Evolutionary conservation across 1,140 invertebrate genomes (phyloP).

Genomic region (Zaprionus vittiger): DNA sequence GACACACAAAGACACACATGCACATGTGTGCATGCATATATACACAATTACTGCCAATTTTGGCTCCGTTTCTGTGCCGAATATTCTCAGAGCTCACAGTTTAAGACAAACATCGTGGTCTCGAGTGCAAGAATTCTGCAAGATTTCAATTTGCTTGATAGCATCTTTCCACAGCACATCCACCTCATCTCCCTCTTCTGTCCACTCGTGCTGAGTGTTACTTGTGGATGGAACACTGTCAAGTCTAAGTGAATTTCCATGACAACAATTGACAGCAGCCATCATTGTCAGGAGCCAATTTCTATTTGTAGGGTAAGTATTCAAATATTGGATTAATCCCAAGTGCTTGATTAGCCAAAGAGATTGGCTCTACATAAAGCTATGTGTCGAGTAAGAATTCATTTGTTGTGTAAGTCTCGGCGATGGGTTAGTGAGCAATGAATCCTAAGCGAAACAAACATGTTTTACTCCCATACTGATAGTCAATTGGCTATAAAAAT

Average conservation of each 20-base stretch:
- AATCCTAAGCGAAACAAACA: too few species aligned
- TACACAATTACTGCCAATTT: slow-evolving; percentile 15
- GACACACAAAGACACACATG: slow-evolving; percentile 1
- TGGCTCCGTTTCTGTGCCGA: slow-evolving; percentile 16
- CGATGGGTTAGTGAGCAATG: too few species aligned
- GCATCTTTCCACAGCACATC: slow-evolving; percentile 28
- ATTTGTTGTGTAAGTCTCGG: neutral
- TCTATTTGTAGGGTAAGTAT: slow-evolving; percentile 13
- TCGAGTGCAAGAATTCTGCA: slow-evolving; percentile 62
- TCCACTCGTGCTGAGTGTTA: slow-evolving; percentile 9
- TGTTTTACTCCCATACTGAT: too few species aligned
- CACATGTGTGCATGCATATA: neutral
- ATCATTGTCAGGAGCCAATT: slow-evolving; percentile 11
- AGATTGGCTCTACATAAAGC: neutral
- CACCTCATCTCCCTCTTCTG: neutral
- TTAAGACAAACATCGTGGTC: slow-evolving; percentile 54
- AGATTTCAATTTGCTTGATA: slow-evolving; percentile 81
- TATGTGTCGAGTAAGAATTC: too few species aligned
- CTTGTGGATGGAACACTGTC: slow-evolving; percentile 16
- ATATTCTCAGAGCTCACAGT: slow-evolving; percentile 37
- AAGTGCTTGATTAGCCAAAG: neutral
- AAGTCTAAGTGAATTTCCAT: slow-evolving; percentile 28
- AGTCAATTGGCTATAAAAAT: too few species aligned
- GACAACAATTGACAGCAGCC: slow-evolving; percentile 25
- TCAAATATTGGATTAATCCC: slow-evolving; percentile 32